A percentile compares a stretch with the other conserved stretches of the same genome.
These are phyloP conservation scores for Episyrphus balteatus DNA, from an alignment of 1,140 invertebrate species.

Conservation along the genomic window DNA sequence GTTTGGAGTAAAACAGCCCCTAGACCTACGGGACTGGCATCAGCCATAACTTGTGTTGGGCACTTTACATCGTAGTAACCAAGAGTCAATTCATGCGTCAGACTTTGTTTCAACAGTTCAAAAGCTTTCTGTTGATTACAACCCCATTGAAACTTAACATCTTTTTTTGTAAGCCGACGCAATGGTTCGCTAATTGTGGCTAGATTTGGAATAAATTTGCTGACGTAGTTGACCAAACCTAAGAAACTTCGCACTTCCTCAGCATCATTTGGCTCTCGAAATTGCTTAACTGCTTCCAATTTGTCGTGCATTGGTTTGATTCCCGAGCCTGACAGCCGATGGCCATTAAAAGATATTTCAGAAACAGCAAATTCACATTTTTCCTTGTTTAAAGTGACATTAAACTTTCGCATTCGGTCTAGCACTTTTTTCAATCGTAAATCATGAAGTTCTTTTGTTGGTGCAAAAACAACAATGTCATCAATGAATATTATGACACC, in stretches of 20 bases:
- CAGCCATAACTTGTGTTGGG: slow-evolving; percentile 1
- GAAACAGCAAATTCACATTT: slow-evolving; percentile 16
- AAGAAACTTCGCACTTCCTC: slow-evolving; percentile 29
- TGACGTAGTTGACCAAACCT: slow-evolving; percentile 20
- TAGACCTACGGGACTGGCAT: slow-evolving; percentile 15
- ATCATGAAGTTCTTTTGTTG: slow-evolving; percentile 14
- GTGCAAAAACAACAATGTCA: slow-evolving; percentile 24
- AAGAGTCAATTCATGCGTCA: neutral
- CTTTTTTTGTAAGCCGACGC: slow-evolving; percentile 6
- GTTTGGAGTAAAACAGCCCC: slow-evolving; percentile 14
- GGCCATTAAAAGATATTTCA: slow-evolving; percentile 18
- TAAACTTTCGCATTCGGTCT: slow-evolving; percentile 6
- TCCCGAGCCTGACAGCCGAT: slow-evolving; percentile 11
- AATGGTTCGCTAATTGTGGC: slow-evolving; percentile 9
- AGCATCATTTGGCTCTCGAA: slow-evolving; percentile 10
- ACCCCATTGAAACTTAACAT: slow-evolving; percentile 11
- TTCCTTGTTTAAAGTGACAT: slow-evolving; percentile 13
- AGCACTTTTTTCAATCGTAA: slow-evolving; percentile 14
- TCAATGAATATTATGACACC: slow-evolving; percentile 21
- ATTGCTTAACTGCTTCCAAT: slow-evolving; percentile 9
- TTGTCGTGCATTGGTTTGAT: slow-evolving; percentile 11
- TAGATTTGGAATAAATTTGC: slow-evolving; percentile 16
- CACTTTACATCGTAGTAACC: neutral
- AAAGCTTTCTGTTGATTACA: slow-evolving; percentile 7
- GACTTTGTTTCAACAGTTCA: slow-evolving; percentile 7